These are phyloP conservation scores for Sphenodon punctatus DNA, from an alignment of 2,797 vertebrate genomes.

Conservation along the genomic window DNA sequence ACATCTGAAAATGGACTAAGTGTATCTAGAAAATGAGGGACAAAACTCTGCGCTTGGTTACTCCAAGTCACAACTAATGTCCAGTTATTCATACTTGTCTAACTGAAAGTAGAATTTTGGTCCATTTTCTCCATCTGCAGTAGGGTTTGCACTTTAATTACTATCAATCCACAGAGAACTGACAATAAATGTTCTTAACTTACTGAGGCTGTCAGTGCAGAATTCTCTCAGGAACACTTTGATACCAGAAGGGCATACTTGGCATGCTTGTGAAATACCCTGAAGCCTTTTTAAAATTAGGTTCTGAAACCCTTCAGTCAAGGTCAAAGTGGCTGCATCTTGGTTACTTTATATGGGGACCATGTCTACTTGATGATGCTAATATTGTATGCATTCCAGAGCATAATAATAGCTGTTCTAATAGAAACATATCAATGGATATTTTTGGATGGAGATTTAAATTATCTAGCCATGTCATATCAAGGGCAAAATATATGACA, in stretches of 20 bases:
- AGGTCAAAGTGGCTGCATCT: background rate
- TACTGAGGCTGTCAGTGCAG: background rate
- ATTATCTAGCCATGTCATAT: background rate
- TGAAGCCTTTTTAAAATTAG: constrained; percentile 2
- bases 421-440: background rate
- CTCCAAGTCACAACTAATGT: background rate
- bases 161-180: background rate
- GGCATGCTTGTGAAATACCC: background rate
- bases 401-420: background rate
- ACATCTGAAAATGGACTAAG: too few species aligned
- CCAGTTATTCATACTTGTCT: background rate
- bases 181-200: background rate
- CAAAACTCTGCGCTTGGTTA: background rate
- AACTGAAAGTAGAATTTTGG: background rate
- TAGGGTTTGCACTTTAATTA: constrained; percentile 5
- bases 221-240: background rate
- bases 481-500: background rate
- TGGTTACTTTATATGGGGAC: background rate
- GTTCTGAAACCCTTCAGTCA: constrained; percentile 2
- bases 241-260: background rate
- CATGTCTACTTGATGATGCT: background rate
- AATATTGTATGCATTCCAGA: background rate
- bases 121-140: background rate
- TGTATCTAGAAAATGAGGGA: too few species aligned
- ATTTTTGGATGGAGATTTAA: background rate